Conservation (phyloP, 1,140 invertebrate genomes). For the Pseudoatta argentina region DNA sequence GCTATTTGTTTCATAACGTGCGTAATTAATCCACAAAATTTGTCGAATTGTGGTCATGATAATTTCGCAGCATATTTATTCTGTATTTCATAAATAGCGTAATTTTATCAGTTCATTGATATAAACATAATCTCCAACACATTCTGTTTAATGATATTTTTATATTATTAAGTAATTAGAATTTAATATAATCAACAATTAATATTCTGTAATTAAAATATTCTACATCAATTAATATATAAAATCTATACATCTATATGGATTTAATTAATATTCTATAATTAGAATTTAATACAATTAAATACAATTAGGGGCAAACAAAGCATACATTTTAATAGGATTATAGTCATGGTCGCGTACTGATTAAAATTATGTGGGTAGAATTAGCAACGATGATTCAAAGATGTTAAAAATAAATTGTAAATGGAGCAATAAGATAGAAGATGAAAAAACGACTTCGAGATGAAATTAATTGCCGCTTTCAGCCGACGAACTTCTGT, state of each 20-base stretch:
- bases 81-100: no score
- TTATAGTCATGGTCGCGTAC: background rate
- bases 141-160: background rate
- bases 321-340: background rate
- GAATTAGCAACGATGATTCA: background rate
- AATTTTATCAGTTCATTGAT: background rate
- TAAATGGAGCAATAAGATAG: background rate
- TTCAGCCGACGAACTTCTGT: constrained; percentile 3
- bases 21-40: background rate
- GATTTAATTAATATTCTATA: no score
- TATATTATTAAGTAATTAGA: constrained; percentile 11
- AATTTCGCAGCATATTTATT: no score
- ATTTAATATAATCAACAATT: background rate
- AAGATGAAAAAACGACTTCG: background rate
- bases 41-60: background rate
- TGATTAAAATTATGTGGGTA: constrained; percentile 10
- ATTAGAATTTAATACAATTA: no score
- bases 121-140: background rate
- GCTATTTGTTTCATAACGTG: background rate
- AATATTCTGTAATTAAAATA: no score
- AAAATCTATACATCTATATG: no score
- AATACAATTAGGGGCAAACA: background rate
- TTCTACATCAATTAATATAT: no score
- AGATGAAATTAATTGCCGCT: constrained; percentile 45
- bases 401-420: background rate